Conservation (phyloP, 2,888 invertebrate genomes). For the Patella depressa region DNA sequence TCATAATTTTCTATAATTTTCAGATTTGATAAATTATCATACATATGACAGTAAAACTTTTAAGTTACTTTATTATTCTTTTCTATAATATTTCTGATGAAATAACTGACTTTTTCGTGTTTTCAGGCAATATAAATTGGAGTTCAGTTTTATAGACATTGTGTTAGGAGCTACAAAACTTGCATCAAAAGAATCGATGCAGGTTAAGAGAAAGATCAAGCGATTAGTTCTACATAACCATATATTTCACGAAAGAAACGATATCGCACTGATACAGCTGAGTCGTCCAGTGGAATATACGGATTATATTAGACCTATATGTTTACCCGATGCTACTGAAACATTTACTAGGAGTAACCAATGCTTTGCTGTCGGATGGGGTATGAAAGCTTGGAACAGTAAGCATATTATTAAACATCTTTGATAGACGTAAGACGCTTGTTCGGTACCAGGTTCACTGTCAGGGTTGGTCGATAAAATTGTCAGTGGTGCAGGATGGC, state of each 20-base stretch:
- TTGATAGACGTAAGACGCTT: background rate
- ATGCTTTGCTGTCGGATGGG: constrained; percentile 58
- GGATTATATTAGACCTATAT: constrained; percentile 56
- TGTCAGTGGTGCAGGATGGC: too few species aligned
- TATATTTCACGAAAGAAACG: constrained; percentile 35
- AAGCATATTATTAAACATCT: constrained; percentile 13
- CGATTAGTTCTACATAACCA: constrained; percentile 19
- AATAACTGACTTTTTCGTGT: too few species aligned
- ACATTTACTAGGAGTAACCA: constrained; percentile 41
- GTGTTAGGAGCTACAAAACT: constrained; percentile 49
- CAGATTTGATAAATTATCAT: too few species aligned
- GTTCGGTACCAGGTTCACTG: too few species aligned
- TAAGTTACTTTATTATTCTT: too few species aligned
- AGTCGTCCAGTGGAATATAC: constrained; percentile 48
- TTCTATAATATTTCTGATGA: too few species aligned
- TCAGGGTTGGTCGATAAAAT: too few species aligned
- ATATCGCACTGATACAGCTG: constrained; percentile 55
- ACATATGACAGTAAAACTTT: too few species aligned
- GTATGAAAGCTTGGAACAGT: constrained; percentile 45
- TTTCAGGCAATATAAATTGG: constrained; percentile 34
- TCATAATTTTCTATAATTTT: too few species aligned
- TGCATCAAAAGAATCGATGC: constrained; percentile 29
- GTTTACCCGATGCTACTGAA: constrained; percentile 50
- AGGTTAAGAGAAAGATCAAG: constrained; percentile 25
- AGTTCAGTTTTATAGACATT: constrained; percentile 37